These are phyloP conservation scores for Chaetura pelagica DNA, from an alignment of 2,113 vertebrate species.

Conservation along the genomic window DNA sequence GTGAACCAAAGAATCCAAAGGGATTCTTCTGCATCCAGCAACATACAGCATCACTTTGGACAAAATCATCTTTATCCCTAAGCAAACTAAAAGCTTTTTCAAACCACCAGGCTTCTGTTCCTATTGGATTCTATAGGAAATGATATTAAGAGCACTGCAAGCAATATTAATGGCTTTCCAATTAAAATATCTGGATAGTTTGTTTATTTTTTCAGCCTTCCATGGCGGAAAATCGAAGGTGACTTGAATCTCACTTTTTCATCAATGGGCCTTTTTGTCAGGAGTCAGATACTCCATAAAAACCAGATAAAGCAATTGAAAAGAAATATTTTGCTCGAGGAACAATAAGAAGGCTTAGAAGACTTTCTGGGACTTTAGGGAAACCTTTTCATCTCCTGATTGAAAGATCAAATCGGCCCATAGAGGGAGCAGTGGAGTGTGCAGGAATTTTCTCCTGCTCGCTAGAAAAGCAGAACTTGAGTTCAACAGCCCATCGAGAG, in stretches of 20 bases:
- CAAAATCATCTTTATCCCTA: not conserved
- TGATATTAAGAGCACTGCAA: not conserved
- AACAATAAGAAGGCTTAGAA: conserved; percentile 24
- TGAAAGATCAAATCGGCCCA: conserved; percentile 35
- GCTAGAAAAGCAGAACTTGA: not conserved
- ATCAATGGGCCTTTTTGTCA: not conserved
- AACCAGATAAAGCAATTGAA: not conserved
- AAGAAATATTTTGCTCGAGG: conserved; percentile 35
- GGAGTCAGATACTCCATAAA: not conserved
- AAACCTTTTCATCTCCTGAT: conserved; percentile 42
- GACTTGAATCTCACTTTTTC: not conserved
- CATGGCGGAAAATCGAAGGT: not conserved
- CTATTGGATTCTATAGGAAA: not conserved
- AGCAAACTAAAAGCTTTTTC: not conserved
- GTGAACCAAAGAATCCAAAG: too few species aligned
- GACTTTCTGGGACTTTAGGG: conserved; percentile 34
- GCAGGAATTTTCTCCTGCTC: not conserved
- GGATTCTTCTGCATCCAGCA: not conserved
- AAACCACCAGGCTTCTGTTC: not conserved
- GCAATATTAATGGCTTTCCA: conserved; percentile 40
- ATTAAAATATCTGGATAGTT: not conserved
- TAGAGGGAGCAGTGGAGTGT: conserved; percentile 26
- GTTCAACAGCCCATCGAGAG: not conserved
- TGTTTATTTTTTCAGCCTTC: not conserved
- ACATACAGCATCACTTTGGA: accelerated